Conservation (phyloP, 2,888 invertebrate genomes). For the Latheticus oryzae region DNA sequence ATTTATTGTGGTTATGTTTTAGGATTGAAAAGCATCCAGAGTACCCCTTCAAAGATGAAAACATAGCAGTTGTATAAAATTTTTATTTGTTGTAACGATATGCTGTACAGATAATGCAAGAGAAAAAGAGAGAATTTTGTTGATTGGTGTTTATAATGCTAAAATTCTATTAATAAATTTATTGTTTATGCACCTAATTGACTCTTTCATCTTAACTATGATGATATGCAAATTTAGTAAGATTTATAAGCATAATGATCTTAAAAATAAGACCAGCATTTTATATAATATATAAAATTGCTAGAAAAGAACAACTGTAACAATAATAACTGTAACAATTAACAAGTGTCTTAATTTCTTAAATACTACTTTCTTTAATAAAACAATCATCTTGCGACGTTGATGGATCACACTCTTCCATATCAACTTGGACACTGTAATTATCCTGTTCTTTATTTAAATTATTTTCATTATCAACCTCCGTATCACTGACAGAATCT, state of each 20-base stretch:
- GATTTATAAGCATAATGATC: constrained; percentile 34
- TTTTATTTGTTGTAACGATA: constrained; percentile 36
- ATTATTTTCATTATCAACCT: constrained; percentile 42
- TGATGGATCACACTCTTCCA: constrained; percentile 27
- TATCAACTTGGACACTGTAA: constrained; percentile 19
- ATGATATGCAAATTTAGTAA: constrained; percentile 41
- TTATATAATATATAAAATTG: too few species aligned
- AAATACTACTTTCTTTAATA: constrained; percentile 36
- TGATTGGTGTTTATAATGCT: constrained; percentile 40
- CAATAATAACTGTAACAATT: constrained; percentile 32
- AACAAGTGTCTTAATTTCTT: constrained; percentile 35
- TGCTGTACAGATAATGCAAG: constrained; percentile 33
- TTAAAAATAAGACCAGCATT: constrained; percentile 23
- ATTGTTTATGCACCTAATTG: constrained; percentile 43
- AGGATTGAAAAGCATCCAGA: constrained; percentile 55
- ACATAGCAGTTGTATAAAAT: constrained; percentile 28
- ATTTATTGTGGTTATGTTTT: constrained; percentile 29
- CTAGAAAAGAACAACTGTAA: constrained; percentile 33
- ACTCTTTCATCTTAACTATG: constrained; percentile 32
- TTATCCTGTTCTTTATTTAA: constrained; percentile 41
- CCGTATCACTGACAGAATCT: constrained; percentile 21
- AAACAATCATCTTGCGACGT: constrained; percentile 27
- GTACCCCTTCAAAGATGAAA: constrained; percentile 49
- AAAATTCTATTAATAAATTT: constrained; percentile 25
- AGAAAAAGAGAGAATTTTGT: constrained; percentile 36